Base-by-base conservation (phyloP, 2,113 vertebrate genomes). In the Megalops atlanticus region DNA sequence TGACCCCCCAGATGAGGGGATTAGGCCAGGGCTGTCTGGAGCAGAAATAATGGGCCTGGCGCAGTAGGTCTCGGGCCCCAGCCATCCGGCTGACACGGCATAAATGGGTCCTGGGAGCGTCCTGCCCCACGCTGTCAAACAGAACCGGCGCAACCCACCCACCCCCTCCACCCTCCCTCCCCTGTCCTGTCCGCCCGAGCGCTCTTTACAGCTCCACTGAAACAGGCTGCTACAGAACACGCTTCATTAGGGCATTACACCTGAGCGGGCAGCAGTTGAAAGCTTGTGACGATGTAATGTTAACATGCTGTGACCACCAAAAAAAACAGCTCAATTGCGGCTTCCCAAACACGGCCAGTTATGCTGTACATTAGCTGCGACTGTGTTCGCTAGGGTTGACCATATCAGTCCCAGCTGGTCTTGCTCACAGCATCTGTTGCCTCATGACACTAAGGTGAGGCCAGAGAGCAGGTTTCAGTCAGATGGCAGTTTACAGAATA, bases 1-100 rank as follows among this genome's bases (percentile, higher is more conserved):
- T 91, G 89, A 91, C 91, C 92, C 92, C 87, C 87, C 86, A 93
- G 92, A 92, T 91, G 92, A 92, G 88, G 87, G 88, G 91, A 93
- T 94, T 93, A 93, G 88, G 87, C 87, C 84, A 84, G 88, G 91
- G 86, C 91, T 86, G 88, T 85, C 83, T 86, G 85, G 87, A 82
- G 77, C 77, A 71, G 43, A 89, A 89, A 91, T 92, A 93, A 93
- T 90, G 88, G 88, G 86, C 90, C 24, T 41, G 70, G 76, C 79
- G 58, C 84, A 45, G 82, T 74, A 74, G 64, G 76, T 43, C 75
- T 80, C 75, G 84, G 87, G 82, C 87, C 83, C 84, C 82, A 85
- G 80, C 83, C 84, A 84, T 78, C 80, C 3, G 84, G 86, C 89
- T 89, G 89, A 91, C 90, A 85, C 86, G 77, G 84, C 87, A 87